Evolutionary conservation across 1,140 invertebrate genomes (phyloP).

Genomic region (Orchesella cincta): DNA sequence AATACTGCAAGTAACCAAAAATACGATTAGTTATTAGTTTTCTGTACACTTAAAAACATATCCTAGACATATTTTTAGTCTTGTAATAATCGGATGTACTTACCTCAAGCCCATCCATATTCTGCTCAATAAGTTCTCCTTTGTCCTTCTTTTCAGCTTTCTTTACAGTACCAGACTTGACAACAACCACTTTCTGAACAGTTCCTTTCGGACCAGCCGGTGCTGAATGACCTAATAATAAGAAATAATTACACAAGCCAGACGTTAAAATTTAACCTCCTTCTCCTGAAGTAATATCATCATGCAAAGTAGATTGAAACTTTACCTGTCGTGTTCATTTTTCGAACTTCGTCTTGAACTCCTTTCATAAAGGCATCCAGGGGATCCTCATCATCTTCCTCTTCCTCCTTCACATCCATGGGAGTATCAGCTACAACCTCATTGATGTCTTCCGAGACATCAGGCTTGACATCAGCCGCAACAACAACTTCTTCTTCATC

Average conservation of each 20-base stretch:
- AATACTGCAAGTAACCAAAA: conserved; percentile 67
- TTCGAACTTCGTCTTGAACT: conserved; percentile 85
- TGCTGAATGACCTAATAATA: background rate
- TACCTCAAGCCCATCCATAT: conserved; percentile 90
- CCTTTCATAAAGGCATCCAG: conserved; percentile 94
- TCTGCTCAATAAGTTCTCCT: conserved; percentile 95
- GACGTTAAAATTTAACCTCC: background rate
- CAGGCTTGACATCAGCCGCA: conserved; percentile 48
- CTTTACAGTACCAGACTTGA: conserved; percentile 88
- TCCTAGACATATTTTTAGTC: background rate
- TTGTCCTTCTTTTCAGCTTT: conserved; percentile 74
- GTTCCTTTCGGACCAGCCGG: conserved; percentile 40
- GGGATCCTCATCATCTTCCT: conserved; percentile 84
- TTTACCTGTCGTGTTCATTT: conserved; percentile 67
- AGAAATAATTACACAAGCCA: too few relatives aligned
- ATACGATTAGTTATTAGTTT: conserved; percentile 19
- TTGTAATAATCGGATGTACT: background rate
- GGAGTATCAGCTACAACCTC: conserved; percentile 57
- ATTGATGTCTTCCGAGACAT: conserved; percentile 55
- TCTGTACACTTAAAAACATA: background rate
- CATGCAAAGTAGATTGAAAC: too few relatives aligned
- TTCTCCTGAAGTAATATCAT: background rate
- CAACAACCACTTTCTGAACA: conserved; percentile 64
- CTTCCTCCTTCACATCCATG: conserved; percentile 56
- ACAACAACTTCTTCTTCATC: conserved; percentile 63